Evolutionary conservation across 92 coral and sea anemone species (phyloP), one percentile per base, ranked within the genome.

Genomic region (Parazoanthus atlanticus): DNA sequence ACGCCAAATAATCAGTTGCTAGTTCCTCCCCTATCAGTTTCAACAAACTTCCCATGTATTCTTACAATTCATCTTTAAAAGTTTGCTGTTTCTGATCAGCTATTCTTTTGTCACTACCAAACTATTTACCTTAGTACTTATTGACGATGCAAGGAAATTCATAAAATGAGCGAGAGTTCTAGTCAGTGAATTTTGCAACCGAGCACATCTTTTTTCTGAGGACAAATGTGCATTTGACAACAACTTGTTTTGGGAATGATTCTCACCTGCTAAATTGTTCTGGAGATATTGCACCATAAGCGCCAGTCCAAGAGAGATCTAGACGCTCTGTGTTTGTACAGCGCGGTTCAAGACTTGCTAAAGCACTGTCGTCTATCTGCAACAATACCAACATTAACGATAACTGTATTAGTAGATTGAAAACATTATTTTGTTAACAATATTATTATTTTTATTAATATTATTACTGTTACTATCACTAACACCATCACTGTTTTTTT

Each of bases 251-350:
- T 49, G 2, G 21, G 30, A 17, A n/a, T 21, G 23, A 30, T 56
- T 80, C 78, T 70, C 77, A 94, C 96, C 96, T 86, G 78, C 86
- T 74, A 26, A 95, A 79, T 54, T 91, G 92, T 17, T 31, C 73
- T 65, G 91, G n/a, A 26, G 92, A 82, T 7, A 97, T 78, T 34
- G 94, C 94, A 28, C 90, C 89, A 86, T 91, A 91, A 3, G 99
- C 94, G 1, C 98, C 99, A 38, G 93, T 89, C 99, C 99, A 97
- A 16, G 99, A 94, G 80, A 97, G 74, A 76, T 94, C 94, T 6
- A 97, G 80, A 85, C 91, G 91, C 88, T 94, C 96, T 26, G 96
- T 94, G 54, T 92, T 86, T 69, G 76, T 32, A 81, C 99, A 97
- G 69, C 98, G 91, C 52, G 82, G 89, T 15, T 88, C 86, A 8